Base-by-base conservation (phyloP, 2,888 invertebrate genomes). In the Timema podura region DNA sequence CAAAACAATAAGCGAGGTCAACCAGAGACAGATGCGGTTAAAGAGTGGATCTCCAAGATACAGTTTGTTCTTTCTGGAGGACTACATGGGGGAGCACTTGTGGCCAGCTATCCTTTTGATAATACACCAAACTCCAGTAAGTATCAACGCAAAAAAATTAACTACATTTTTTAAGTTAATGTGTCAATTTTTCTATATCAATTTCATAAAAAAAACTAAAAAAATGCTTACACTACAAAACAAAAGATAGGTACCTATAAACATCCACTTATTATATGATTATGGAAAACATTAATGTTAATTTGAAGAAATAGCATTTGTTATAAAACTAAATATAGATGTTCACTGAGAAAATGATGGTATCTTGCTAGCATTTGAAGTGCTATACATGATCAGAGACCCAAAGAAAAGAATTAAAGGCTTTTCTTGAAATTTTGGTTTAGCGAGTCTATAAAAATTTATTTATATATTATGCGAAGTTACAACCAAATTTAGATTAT, bases 91-190 rank as follows among this genome's bases (percentile, higher is more conserved):
- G 98, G 98, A 64, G 94, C 95, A 0, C 84, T 98, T 73, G 97
- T 98, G 13, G 98, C 96, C 64, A 96, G 96, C 78, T 98, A 98
- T 82, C 98, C 98, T 0, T 98, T 93, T 81, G 98, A 98, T 81
- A 96, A 96, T 81, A 95, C 95, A 6, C 94, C 95, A 30, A 95
- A 91, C 84, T 91, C 94, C 82, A 92, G 95, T 95, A 90, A 91
- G 91, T 85, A 79, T n/a, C 30, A 69, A 48, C 47, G 15, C 30
- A 61, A 49, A 44, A 68, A 13, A n/a, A 1, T 64, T 64, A 16
- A n/a, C 16, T 64, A n/a, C 11, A 64, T 16, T 1, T n/a, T 64
- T n/a, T 64, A 64, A 64, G 44, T 64, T 11, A 30, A n/a, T 30
- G 11, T 15, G 16, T 15, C 2, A 15, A 64, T 30, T 30, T 30